Evolutionary conservation across 2,888 invertebrate genomes (phyloP), one percentile per base, ranked within the genome.

Genomic region (Cryptosula pallasiana): DNA sequence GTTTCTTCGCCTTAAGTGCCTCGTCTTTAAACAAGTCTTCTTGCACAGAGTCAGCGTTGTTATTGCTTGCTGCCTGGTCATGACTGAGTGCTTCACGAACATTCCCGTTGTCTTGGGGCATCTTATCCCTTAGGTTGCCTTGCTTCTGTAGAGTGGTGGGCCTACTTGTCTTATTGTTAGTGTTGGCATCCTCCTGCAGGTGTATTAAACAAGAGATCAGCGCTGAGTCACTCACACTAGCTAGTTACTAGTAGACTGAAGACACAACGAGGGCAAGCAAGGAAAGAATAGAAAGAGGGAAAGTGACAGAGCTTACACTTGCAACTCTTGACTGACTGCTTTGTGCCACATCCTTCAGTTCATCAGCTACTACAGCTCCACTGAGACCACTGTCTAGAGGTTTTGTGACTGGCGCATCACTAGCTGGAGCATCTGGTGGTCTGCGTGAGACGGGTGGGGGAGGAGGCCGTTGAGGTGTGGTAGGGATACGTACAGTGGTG

Each of bases 361-460:
- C 25, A 5, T 27, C 29, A 34, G 63, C 63, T 2, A 63, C 63
- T 2, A 63, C 63, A 32, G 63, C 63, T 16, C 27, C 45, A 13
- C 9, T 27, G 25, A 25, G 2, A 27, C 63, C 63, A 32, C 63
- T 63, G 63, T 63, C 63, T 32, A 63, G 34, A 32, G 63, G 63
- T 5, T 63, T 32, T 3, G 25, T 20, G 13, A 63, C 32, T 13
- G 63, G 63, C 25, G 63, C 63, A n/a, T 63, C 63, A 27, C 32
- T 63, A 32, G 63, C 63, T 3, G 63, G 63, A 63, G 63, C 63
- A 25, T 20, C 25, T 13, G 63, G 63, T 13, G 63, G 63, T 5
- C 63, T 27, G 25, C 20, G 29, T 29, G 29, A 16, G 27, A 5
- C 9, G 9, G 63, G 63, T 3, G 32, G 3, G 3, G 63, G 9